These are phyloP conservation scores for Liasis olivaceus DNA, from an alignment of 2,797 vertebrate genomes.

Conservation along the genomic window DNA sequence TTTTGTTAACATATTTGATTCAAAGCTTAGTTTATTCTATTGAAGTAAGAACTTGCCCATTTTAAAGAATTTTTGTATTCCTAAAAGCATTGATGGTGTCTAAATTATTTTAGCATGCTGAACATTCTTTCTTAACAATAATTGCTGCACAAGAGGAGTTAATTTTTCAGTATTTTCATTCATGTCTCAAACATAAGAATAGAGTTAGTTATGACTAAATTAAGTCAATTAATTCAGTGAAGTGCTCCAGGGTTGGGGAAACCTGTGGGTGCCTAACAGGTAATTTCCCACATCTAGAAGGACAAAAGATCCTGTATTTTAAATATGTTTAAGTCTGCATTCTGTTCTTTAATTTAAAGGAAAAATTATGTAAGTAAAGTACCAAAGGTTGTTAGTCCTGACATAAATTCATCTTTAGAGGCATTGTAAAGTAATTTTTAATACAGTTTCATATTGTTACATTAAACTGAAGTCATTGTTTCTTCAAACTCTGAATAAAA, in stretches of 20 bases:
- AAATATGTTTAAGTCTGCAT: not conserved
- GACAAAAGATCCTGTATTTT: too few species aligned
- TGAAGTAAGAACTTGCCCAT: not conserved
- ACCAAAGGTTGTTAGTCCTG: not conserved
- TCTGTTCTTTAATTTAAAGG: not conserved
- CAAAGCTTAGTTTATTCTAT: not conserved
- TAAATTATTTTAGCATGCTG: not conserved
- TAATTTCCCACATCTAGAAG: not conserved
- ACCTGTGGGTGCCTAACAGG: not conserved
- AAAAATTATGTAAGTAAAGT: not conserved
- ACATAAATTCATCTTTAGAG: not conserved
- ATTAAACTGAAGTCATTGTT: not conserved
- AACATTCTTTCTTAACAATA: not conserved
- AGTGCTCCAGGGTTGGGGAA: not conserved
- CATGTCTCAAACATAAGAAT: not conserved
- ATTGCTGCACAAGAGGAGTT: not conserved
- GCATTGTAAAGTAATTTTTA: not conserved
- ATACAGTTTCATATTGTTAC: not conserved
- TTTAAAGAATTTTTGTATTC: not conserved
- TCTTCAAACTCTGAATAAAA: not conserved
- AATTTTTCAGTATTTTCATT: not conserved
- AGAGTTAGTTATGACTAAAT: not conserved
- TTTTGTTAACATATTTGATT: not conserved
- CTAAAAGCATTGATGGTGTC: not conserved
- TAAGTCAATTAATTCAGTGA: not conserved